Conservation (phyloP, 2,888 invertebrate genomes). For the Invenusta paracnida region DNA sequence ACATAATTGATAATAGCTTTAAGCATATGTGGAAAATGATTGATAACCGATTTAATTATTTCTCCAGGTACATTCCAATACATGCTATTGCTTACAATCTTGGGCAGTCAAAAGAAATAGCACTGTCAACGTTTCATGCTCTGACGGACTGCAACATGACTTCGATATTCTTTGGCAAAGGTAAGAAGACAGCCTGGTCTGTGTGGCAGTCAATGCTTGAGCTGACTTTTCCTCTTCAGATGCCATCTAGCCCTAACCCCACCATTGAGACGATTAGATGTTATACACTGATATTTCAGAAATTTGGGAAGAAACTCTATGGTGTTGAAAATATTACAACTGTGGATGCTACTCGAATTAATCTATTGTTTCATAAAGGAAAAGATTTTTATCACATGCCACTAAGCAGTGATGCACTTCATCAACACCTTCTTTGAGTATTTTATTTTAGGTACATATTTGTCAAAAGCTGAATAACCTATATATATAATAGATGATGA, state of each 20-base stretch:
- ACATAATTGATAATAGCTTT: background rate
- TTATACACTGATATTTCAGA: background rate
- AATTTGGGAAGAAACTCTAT: background rate
- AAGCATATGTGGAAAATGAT: background rate
- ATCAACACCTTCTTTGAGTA: slow-evolving; percentile 43
- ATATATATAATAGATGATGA: too few relatives aligned
- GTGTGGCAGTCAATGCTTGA: background rate
- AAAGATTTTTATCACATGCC: slow-evolving; percentile 43
- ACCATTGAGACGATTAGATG: too few relatives aligned
- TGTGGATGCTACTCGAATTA: slow-evolving; percentile 35
- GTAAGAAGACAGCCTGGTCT: background rate
- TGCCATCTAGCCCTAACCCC: too few relatives aligned
- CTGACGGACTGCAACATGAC: background rate
- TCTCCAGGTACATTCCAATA: too few relatives aligned
- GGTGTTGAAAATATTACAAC: slow-evolving; percentile 6
- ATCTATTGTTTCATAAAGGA: slow-evolving; percentile 40
- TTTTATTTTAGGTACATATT: too few relatives aligned
- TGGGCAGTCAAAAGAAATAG: background rate
- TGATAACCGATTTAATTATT: background rate
- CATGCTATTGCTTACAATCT: slow-evolving; percentile 29
- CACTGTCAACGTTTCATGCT: background rate
- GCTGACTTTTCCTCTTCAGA: background rate
- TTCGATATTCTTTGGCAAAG: background rate
- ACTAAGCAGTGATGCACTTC: slow-evolving; percentile 41
- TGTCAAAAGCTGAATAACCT: too few relatives aligned